A percentile compares a stretch with the other conserved stretches of the same genome.
These are phyloP conservation scores for Pseudotriccus pelzelni DNA, from an alignment of 2,797 vertebrate species.

Conservation along the genomic window DNA sequence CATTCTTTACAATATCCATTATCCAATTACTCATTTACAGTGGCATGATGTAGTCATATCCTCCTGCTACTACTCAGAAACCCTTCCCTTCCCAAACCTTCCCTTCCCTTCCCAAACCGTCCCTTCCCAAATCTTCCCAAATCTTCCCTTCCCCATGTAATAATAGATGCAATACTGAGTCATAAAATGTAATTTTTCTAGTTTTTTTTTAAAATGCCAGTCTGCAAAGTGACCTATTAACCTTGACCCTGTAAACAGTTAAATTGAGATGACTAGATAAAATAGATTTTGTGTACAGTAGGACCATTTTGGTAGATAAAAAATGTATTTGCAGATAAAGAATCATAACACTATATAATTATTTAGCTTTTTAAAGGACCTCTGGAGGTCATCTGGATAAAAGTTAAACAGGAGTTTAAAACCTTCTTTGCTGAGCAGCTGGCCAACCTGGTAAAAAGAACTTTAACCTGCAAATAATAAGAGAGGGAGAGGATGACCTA, in stretches of 20 bases:
- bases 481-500: neutral
- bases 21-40: neutral
- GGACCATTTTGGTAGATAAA: neutral
- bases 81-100: fast-evolving
- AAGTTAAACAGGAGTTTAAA: neutral
- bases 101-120: neutral
- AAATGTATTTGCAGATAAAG: neutral
- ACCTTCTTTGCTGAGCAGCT: neutral
- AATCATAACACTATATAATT: neutral
- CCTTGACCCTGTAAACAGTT: neutral
- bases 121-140: neutral
- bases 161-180: neutral
- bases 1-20: neutral
- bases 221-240: neutral
- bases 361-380: neutral
- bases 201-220: neutral
- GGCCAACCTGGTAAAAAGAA: neutral
- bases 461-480: neutral
- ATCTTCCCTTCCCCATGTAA: neutral
- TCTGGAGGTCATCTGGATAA: neutral
- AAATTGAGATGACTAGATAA: neutral
- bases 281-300: neutral
- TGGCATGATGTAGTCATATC: neutral
- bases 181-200: neutral
- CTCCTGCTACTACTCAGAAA: neutral